Base-by-base conservation (phyloP, 2,888 invertebrate genomes). In the Phaedon cochleariae region DNA sequence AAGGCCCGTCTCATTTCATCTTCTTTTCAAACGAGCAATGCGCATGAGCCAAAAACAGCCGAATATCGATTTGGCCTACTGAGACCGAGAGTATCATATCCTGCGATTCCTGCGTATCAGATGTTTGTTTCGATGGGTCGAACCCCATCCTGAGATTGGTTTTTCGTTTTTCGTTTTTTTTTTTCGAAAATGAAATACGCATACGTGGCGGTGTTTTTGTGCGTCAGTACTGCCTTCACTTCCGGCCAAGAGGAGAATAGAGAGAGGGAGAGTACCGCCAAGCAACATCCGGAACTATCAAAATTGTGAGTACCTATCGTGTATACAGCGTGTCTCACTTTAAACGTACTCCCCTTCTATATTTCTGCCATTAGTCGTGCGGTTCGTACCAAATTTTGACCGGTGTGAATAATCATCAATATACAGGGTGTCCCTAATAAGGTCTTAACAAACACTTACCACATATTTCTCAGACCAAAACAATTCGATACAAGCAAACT, bases 261-360 rank as follows among this genome's bases (percentile, higher is more conserved):
- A 55, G 76, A 77, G 58, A 41, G 37, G 55, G 65, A 66, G 48
- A 66, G 62, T 49, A 66, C 62, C 41, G 66, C 74, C 18, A 79
- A 80, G 60, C 79, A 79, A 68, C 80, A 79, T 67, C 80, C 80
- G 0, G 80, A 80, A 65, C 60, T 80, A 57, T 67, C 76, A 9
- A 77, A 77, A 71, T 60, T 80, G 80, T 80, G 70, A 78, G 78
- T 74, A 57, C 31, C 29, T 48, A 15, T 61, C 52, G n/a, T 31
- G 20, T 48, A 10, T 49, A 31, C 46, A 51, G 21, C 18, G 45
- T 53, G 26, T 21, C 15, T 41, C 41, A 15, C n/a, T 41, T 10
- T 41, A 41, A 41, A 41, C 2, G 17, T 41, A 41, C 17, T 3
- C 34, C 10, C 10, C 10, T 9, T 34, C 6, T 10, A 34, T 9